Evolutionary conservation across 2,113 vertebrate genomes (phyloP).

Genomic region (Heterocephalus glaber): DNA sequence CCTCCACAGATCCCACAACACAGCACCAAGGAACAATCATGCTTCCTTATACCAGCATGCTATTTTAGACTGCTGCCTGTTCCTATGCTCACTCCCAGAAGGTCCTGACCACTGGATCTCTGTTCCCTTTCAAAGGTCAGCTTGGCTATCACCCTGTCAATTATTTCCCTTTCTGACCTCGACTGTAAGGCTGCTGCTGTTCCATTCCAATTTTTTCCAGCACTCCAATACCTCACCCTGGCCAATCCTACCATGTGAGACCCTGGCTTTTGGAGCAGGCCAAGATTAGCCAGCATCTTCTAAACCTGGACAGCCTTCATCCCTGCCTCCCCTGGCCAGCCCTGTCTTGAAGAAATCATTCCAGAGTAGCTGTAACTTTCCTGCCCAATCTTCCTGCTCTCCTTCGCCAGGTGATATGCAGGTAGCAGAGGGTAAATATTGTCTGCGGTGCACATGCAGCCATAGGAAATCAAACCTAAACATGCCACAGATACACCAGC

Average conservation of each 20-base stretch:
- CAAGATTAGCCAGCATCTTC: background rate
- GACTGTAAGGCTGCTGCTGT: background rate
- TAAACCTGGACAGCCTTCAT: background rate
- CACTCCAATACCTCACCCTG: background rate
- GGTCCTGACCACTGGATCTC: background rate
- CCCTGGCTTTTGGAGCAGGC: background rate
- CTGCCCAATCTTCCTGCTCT: fast-evolving
- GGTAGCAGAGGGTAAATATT: background rate
- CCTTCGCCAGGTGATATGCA: background rate
- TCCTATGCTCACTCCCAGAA: background rate
- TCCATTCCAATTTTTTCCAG: background rate
- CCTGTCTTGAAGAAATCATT: background rate
- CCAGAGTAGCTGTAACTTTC: background rate
- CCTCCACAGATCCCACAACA: background rate
- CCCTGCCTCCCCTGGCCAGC: background rate
- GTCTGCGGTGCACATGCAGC: background rate
- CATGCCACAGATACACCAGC: background rate
- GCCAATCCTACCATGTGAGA: background rate
- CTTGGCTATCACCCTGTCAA: background rate
- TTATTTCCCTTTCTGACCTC: background rate
- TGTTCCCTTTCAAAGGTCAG: background rate
- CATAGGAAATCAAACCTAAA: background rate
- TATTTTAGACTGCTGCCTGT: background rate
- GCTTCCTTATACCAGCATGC: background rate
- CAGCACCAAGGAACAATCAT: background rate